phyloP scores from a whole-genome alignment of 2,888 invertebrate genomes.

The Rotaria sp. region DNA sequence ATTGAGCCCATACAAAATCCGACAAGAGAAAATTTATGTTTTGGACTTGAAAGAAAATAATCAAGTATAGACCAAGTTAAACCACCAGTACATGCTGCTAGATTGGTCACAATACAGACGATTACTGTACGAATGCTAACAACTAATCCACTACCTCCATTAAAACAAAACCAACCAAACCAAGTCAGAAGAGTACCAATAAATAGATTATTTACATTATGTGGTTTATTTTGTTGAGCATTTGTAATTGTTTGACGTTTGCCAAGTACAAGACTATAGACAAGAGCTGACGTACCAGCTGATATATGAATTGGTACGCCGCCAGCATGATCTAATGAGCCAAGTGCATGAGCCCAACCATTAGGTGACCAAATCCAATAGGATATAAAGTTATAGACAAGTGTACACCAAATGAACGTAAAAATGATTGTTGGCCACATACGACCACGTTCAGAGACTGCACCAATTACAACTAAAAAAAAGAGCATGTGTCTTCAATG shows the following conservation, averaged over 20 bases:
- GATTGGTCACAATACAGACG: not conserved
- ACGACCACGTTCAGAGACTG: not conserved
- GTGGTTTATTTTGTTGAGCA: not conserved
- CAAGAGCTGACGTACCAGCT: not conserved
- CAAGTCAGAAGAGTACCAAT: not conserved
- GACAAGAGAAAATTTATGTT: not conserved
- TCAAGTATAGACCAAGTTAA: slow-evolving; percentile 15
- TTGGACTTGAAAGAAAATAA: not conserved
- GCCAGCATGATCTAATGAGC: slow-evolving; percentile 7
- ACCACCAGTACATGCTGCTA: not conserved
- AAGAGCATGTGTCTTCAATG: not conserved
- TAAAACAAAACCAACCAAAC: slow-evolving; percentile 35
- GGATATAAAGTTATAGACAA: slow-evolving; percentile 15
- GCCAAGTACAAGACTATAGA: not conserved
- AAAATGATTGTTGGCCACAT: not conserved
- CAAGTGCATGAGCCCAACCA: not conserved
- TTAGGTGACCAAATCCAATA: slow-evolving; percentile 28
- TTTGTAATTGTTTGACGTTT: not conserved
- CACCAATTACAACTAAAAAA: not conserved
- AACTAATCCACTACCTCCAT: not conserved
- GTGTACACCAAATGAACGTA: slow-evolving; percentile 13
- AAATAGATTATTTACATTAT: not conserved
- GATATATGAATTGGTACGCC: slow-evolving; percentile 4
- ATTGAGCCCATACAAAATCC: slow-evolving; percentile 26
- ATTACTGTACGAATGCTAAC: not conserved